phyloP scores from a whole-genome alignment of 2,797 vertebrate species.

The Platyrinchus mystaceus region DNA sequence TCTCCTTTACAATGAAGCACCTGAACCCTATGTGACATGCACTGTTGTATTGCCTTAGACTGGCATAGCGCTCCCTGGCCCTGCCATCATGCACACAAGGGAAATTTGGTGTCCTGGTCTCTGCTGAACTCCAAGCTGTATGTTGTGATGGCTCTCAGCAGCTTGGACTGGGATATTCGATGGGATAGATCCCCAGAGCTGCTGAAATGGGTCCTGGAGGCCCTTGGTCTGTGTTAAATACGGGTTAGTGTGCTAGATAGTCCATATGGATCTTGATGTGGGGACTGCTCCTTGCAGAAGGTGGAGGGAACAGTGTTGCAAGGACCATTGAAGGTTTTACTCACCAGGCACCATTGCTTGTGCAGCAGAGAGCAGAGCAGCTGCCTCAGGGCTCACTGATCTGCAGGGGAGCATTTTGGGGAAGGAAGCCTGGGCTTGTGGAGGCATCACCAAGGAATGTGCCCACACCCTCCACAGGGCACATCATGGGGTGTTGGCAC shows the following conservation, averaged over 20 bases:
- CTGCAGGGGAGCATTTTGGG: not conserved
- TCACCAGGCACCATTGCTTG: not conserved
- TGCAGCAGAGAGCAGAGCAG: not conserved
- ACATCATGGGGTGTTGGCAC: not conserved
- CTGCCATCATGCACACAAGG: rapidly evolving
- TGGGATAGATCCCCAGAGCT: not conserved
- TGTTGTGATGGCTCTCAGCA: not conserved
- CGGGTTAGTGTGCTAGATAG: not conserved
- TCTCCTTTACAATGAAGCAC: not conserved
- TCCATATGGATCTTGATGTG: rapidly evolving
- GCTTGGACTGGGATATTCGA: not conserved
- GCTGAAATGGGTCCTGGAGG: not conserved
- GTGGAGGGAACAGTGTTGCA: not conserved
- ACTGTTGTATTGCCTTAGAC: not conserved
- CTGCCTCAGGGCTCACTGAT: not conserved
- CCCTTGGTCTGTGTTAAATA: rapidly evolving
- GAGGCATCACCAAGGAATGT: slow-evolving; percentile 24
- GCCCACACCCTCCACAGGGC: not conserved
- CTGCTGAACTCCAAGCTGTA: not conserved
- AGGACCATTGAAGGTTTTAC: not conserved
- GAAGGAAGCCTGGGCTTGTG: slow-evolving; percentile 1
- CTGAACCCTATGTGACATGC: rapidly evolving
- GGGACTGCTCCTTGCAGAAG: not conserved
- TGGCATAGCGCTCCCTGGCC: not conserved
- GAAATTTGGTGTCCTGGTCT: not conserved